Conservation (phyloP, 2,888 invertebrate genomes). For the Merodon equestris region DNA sequence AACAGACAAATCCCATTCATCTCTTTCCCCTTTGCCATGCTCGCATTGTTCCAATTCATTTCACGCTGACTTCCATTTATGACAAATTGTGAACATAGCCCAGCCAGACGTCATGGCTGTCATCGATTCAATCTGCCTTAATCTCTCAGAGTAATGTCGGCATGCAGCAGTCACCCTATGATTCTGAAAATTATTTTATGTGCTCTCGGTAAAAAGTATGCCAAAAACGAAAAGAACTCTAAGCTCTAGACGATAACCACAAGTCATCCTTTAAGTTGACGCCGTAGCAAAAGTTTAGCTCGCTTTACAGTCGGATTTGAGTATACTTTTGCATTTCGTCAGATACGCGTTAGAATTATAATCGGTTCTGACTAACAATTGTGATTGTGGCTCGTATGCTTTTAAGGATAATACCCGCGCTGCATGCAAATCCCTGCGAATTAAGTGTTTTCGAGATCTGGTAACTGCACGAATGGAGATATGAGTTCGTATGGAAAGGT, state of each 20-base stretch:
- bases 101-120: conserved; percentile 52
- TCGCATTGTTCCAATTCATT: conserved; percentile 47
- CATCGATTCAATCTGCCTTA: conserved; percentile 52
- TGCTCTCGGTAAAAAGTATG: not conserved
- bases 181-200: conserved; percentile 44
- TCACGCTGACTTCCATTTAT: conserved; percentile 43
- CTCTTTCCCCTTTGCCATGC: not conserved
- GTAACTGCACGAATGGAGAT: too few relatives aligned
- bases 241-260: too few relatives aligned
- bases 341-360: conserved; percentile 24
- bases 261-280: conserved; percentile 18
- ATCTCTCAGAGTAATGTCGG: conserved; percentile 32
- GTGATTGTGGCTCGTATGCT: conserved; percentile 41
- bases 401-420: conserved; percentile 48
- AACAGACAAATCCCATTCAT: too few relatives aligned
- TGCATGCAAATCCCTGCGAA: conserved; percentile 24
- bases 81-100: conserved; percentile 46
- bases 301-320: conserved; percentile 49
- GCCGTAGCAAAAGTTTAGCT: conserved; percentile 38
- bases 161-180: conserved; percentile 13
- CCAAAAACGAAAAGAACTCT: not conserved
- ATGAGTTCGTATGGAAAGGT: conserved; percentile 25
- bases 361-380: conserved; percentile 40
- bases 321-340: conserved; percentile 46
- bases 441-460: conserved; percentile 11